Conservation (phyloP, 2,797 vertebrate species). For the Enteromius trimaculatus region DNA sequence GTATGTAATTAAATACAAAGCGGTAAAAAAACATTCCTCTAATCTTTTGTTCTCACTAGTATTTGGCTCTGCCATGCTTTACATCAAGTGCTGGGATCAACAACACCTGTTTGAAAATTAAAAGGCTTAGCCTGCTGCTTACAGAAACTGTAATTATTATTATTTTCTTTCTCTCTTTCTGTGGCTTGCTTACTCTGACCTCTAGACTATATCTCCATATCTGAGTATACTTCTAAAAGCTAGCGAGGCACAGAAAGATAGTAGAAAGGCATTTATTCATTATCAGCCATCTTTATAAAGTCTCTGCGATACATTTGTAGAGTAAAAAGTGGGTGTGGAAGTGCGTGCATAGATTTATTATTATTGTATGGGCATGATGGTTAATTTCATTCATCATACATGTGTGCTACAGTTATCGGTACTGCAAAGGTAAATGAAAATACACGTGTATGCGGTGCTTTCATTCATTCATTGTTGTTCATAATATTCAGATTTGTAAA, state of each 20-base stretch:
- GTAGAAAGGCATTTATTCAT: slow-evolving; percentile 12
- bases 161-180: not conserved
- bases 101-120: not conserved
- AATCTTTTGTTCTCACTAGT: not conserved
- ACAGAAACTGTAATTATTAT: not conserved
- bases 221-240: slow-evolving; percentile 24
- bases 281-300: slow-evolving; percentile 6
- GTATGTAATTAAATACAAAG: slow-evolving; percentile 21
- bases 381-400: not conserved
- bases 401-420: not conserved
- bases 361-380: not conserved
- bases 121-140: not conserved
- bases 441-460: not conserved
- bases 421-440: not conserved
- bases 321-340: slow-evolving; percentile 6
- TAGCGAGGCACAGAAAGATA: not conserved
- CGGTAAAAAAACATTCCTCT: not conserved
- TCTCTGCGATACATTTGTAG: not conserved
- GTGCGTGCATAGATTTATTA: not conserved
- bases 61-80: slow-evolving; percentile 8
- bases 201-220: slow-evolving; percentile 32
- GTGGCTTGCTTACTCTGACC: slow-evolving; percentile 22
- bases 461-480: not conserved
- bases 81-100: not conserved
- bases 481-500: not conserved